Evolutionary conservation across 2,888 invertebrate species (phyloP), one percentile per base, ranked within the genome.

Genomic region (Atethmia centrago): DNA sequence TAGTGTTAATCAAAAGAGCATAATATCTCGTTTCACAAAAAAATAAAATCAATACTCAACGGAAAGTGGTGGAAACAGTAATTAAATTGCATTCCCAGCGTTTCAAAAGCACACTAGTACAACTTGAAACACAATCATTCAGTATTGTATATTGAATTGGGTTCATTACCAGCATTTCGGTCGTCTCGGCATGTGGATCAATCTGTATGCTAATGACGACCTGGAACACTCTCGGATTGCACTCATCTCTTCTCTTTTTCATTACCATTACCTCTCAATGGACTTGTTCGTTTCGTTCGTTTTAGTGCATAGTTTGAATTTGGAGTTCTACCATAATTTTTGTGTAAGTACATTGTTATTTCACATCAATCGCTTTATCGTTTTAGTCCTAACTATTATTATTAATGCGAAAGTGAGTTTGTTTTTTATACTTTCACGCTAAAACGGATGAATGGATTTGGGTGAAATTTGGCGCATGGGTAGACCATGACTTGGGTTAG

Each of bases 141-240:
- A 83, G 75, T 51, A 51, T 83, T 84, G 88, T 87, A 87, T 84
- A 84, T 76, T 71, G 87, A 88, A 91, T 91, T 88, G 85, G 88
- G 85, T 91, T 92, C 89, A 90, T 92, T 92, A 91, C 89, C 85
- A 90, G 87, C 86, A 88, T 90, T 90, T 90, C 89, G 87, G 90
- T 91, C 88, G 90, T 84, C 88, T 88, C 85, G 62, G 51, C 86
- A 85, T 86, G 88, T 88, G 88, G 86, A 91, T 92, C 94, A 95
- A 95, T 95, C 92, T 95, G 93, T 94, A 95, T 95, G 95, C 90
- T 92, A 95, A 95, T 95, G 92, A 90, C 89, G 83, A 84, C 74
- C 77, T 81, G 75, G 61, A 82, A 85, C 82, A 89, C 89, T 86
- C 88, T 87, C 83, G 83, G 80, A 79, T 86, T 87, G 87, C 87